phyloP scores from a whole-genome alignment of 2,888 invertebrate species.

The Lepidochrysops patricia region DNA sequence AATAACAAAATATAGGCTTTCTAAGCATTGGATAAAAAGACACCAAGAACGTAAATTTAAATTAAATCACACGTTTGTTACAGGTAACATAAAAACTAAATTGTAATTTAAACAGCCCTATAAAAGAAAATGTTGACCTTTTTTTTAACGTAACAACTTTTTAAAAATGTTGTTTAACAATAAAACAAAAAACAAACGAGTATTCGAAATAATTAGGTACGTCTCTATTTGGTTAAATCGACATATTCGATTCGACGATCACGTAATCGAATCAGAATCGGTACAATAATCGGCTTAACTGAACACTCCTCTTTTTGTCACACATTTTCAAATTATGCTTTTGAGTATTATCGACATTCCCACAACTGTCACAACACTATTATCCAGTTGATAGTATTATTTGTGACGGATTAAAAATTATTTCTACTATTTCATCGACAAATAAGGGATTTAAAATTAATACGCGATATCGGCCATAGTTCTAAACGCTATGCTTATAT shows the following conservation, averaged over 20 bases:
- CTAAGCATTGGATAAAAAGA: too few relatives aligned
- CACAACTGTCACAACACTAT: slow-evolving; percentile 10
- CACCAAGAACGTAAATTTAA: too few relatives aligned
- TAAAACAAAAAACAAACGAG: not conserved
- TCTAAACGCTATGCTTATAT: too few relatives aligned
- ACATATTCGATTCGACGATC: slow-evolving; percentile 7
- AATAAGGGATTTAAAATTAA: not conserved
- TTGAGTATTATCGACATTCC: not conserved
- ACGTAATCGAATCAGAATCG: slow-evolving; percentile 12
- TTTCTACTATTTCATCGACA: not conserved
- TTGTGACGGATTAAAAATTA: slow-evolving; percentile 7
- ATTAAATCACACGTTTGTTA: not conserved
- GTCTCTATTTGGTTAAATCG: slow-evolving; percentile 7
- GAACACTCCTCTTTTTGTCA: slow-evolving; percentile 16
- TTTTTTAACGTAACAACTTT: not conserved
- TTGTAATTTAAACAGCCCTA: not conserved
- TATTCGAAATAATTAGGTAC: slow-evolving; percentile 6
- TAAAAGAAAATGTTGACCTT: not conserved
- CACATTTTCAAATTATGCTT: not conserved
- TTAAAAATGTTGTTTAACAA: not conserved
- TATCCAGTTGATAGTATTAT: not conserved
- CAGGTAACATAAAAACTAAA: not conserved
- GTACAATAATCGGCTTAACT: slow-evolving; percentile 14
- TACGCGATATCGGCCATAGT: not conserved
- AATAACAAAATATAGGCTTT: too few relatives aligned